phyloP scores from a whole-genome alignment of 2,797 vertebrate genomes.

The Podarcis siculus region DNA sequence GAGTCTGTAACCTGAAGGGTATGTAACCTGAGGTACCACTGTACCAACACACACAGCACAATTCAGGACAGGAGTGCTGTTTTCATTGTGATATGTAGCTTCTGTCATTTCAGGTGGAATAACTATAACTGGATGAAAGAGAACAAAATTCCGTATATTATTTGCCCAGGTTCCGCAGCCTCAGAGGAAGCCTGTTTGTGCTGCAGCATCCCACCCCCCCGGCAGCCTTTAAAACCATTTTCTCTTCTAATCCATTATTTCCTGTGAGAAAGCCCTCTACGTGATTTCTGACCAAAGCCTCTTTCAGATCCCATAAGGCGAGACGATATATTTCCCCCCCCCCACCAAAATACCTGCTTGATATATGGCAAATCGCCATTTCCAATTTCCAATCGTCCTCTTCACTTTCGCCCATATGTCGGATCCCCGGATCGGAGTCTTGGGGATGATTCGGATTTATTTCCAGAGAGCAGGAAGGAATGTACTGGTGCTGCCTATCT shows the following conservation, averaged over 20 bases:
- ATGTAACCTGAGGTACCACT: too few species aligned
- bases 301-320: slow-evolving; percentile 66
- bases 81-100: background rate
- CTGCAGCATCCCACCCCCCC: background rate
- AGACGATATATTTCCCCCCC: slow-evolving; percentile 59
- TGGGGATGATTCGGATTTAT: slow-evolving; percentile 63
- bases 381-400: slow-evolving; percentile 58
- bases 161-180: slow-evolving; percentile 4
- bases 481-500: slow-evolving; percentile 49
- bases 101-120: slow-evolving; percentile 2
- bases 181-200: background rate
- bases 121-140: background rate
- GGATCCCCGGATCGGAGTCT: slow-evolving; percentile 44
- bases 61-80: too few species aligned
- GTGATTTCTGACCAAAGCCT: slow-evolving; percentile 60
- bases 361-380: slow-evolving; percentile 72
- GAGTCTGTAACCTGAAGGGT: too few species aligned
- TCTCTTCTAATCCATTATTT: slow-evolving; percentile 65
- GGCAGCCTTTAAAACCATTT: slow-evolving; percentile 25
- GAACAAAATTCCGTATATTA: background rate
- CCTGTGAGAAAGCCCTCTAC: slow-evolving; percentile 55
- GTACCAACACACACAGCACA: too few species aligned
- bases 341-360: slow-evolving; percentile 59
- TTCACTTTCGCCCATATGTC: slow-evolving; percentile 64
- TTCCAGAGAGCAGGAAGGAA: slow-evolving; percentile 50